Percentiles rank a stretch among this genome's conserved stretches.
phyloP scores from a whole-genome alignment of 2,888 invertebrate genomes.

The Horisme vitalbata region DNA sequence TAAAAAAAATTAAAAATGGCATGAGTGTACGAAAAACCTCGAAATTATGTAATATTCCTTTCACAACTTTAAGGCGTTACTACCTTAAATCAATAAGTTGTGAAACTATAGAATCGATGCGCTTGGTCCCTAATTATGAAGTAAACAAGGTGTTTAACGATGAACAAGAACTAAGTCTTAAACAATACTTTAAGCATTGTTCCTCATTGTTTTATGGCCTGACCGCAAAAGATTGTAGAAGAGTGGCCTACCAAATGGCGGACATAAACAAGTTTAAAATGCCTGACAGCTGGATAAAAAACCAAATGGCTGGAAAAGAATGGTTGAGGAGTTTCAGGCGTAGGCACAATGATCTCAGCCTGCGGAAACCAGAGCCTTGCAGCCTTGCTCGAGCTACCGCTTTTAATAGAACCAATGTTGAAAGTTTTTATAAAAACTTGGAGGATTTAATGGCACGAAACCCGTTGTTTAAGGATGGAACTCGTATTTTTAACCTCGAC shows the following conservation, averaged over 20 bases:
- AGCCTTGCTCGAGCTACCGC: slow-evolving; percentile 8
- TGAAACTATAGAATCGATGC: slow-evolving; percentile 13
- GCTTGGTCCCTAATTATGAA: slow-evolving; percentile 20
- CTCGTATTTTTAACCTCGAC: slow-evolving; percentile 18
- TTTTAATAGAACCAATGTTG: slow-evolving; percentile 10
- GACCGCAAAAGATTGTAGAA: slow-evolving; percentile 24
- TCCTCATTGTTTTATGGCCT: slow-evolving; percentile 28
- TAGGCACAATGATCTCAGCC: slow-evolving; percentile 14
- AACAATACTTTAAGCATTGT: slow-evolving; percentile 26
- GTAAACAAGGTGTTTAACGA: slow-evolving; percentile 22
- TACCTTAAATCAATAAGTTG: slow-evolving; percentile 10
- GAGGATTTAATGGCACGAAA: slow-evolving; percentile 6
- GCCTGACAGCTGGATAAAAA: slow-evolving; percentile 21
- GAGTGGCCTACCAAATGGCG: slow-evolving; percentile 24
- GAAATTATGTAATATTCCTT: slow-evolving; percentile 8
- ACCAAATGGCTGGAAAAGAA: slow-evolving; percentile 18
- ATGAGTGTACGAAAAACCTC: slow-evolving; percentile 3
- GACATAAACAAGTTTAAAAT: slow-evolving; percentile 27
- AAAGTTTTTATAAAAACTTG: slow-evolving; percentile 1
- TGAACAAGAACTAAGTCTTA: slow-evolving; percentile 19
- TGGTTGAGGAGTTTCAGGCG: slow-evolving; percentile 15
- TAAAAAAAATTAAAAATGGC: slow-evolving; percentile 2
- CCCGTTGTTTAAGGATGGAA: slow-evolving; percentile 17
- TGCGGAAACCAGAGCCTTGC: slow-evolving; percentile 5
- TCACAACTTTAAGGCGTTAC: slow-evolving; percentile 2